Base-by-base conservation (phyloP, 2,888 invertebrate species). In the Tetragonula carbonaria region DNA sequence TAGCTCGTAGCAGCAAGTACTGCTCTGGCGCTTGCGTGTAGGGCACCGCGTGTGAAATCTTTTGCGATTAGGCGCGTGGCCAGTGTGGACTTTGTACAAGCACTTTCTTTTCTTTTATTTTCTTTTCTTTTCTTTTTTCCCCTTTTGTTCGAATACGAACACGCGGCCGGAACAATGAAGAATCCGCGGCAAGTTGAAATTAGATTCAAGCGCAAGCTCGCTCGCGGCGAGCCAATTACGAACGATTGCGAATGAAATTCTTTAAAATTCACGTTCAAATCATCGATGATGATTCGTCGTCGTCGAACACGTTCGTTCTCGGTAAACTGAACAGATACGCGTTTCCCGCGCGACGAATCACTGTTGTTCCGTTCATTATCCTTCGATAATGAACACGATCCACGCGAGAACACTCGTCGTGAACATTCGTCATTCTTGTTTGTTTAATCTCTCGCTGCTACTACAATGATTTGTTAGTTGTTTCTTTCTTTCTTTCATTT, bases 11-110 rank as follows among this genome's bases (percentile, higher is more conserved):
- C 62, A 62, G 62, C 23, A 14, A n/a, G 83, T 88, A 85, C 70
- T 75, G 8, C 45, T 11, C 8, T 80, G 84, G 78, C 78, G 88
- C 85, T 90, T 86, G 90, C 84, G 86, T 91, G 82, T 87, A 84
- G 75, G 80, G 59, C 59, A 33, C 33, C 33, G 33, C 66, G 79
- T 28, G 76, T 88, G 66, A 84, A 86, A 68, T 74, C 70, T 75
- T 78, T 74, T 59, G 45, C 45, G 74, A 78, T 80, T 83, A 86
- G 80, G 51, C 72, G 71, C 76, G 78, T 71, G 67, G 67, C 72
- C 76, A 70, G 85, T 89, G 89, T 89, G 89, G 84, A 88, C 82
- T 38, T 51, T 51, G 76, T 77, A 86, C 79, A 87, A 80, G 33
- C 63, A 63, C 63, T 33, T 21, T 33, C 23, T 8, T 2, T 16